Evolutionary conservation across 2,113 vertebrate genomes (phyloP).

Genomic region (Cebus imitator): DNA sequence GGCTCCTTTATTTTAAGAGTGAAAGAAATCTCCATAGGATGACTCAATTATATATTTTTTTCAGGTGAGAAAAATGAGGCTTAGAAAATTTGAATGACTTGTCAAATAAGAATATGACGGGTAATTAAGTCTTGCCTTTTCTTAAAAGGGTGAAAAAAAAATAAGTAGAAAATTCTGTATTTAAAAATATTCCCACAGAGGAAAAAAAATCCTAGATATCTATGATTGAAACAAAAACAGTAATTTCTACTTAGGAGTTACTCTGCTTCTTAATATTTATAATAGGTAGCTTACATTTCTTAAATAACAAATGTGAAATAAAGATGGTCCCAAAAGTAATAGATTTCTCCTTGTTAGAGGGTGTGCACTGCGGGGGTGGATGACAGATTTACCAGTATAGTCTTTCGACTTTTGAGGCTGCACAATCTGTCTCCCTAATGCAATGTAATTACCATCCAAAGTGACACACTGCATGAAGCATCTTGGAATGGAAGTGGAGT

Average conservation of each 20-base stretch:
- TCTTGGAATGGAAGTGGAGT: neutral
- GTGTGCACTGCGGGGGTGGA: neutral
- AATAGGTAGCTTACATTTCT: neutral
- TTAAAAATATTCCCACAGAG: neutral
- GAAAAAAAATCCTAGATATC: neutral
- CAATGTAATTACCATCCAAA: constrained; percentile 63
- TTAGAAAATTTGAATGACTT: constrained; percentile 36
- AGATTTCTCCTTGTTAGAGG: constrained; percentile 18
- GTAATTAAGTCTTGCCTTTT: neutral
- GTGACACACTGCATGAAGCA: constrained; percentile 41
- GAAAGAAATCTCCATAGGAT: neutral
- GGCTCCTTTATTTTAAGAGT: neutral
- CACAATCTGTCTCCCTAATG: constrained; percentile 63
- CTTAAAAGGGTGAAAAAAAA: constrained; percentile 16
- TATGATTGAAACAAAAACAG: neutral
- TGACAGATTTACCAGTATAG: constrained; percentile 44
- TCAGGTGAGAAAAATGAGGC: neutral
- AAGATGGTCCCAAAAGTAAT: constrained; percentile 53
- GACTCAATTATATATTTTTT: neutral
- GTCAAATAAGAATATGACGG: constrained; percentile 15
- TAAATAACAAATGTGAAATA: constrained; percentile 33
- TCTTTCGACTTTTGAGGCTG: constrained; percentile 31
- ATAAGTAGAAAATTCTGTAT: neutral
- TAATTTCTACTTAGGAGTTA: neutral
- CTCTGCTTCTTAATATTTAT: neutral